Evolutionary conservation across 2,888 invertebrate species (phyloP).

Genomic region (Epistrophe eligans): DNA sequence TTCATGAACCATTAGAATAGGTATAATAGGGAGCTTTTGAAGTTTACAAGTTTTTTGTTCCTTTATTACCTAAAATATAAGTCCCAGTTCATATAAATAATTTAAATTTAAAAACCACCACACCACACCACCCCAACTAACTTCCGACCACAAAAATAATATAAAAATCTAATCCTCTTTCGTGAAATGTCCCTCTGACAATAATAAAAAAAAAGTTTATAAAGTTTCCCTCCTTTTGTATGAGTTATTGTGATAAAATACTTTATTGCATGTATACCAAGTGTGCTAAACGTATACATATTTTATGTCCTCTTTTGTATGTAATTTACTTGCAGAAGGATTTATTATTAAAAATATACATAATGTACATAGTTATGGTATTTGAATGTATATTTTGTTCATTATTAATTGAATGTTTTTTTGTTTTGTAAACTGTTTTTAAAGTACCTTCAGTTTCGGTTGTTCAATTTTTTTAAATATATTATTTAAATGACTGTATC

Average conservation of each 20-base stretch:
- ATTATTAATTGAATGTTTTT: no score
- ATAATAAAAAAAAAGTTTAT: conserved; percentile 1
- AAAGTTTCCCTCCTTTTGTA: background rate
- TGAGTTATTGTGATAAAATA: background rate
- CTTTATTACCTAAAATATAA: background rate
- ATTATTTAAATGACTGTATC: no score
- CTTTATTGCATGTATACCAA: background rate
- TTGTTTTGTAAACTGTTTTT: no score
- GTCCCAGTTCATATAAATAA: background rate
- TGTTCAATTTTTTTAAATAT: no score
- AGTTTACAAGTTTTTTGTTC: background rate
- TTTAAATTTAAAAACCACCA: background rate
- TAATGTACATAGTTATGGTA: no score
- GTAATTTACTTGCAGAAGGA: background rate
- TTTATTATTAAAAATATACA: no score
- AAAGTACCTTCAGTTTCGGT: no score
- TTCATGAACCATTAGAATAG: background rate
- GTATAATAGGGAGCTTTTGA: background rate
- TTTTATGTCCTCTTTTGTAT: background rate
- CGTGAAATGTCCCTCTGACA: background rate
- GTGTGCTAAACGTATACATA: background rate
- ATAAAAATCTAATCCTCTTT: background rate
- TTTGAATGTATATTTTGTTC: no score
- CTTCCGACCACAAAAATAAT: background rate
- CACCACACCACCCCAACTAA: background rate